Base-by-base conservation (phyloP, 1,140 invertebrate species). In the Drosophila baimaii region DNA sequence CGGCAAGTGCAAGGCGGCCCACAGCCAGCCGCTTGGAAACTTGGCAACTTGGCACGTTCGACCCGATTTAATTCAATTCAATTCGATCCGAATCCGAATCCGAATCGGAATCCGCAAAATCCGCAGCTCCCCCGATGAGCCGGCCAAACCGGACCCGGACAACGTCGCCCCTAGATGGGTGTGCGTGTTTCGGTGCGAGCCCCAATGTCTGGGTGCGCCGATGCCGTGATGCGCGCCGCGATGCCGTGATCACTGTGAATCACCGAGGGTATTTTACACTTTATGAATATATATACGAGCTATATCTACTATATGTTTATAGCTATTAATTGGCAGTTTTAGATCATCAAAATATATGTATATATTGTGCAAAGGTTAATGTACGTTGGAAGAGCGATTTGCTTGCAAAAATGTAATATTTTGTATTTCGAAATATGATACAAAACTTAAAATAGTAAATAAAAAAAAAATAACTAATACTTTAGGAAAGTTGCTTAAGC, bases 11-110 rank as follows among this genome's bases (percentile, higher is more conserved):
- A 23, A n/a, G 35, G 33, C 65, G 29, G 29, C 46, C 46, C 65
- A 69, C 65, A 69, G 61, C 9, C 61, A 25, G 33, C 21, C 61
- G 63, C 15, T 68, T 43, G 61, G 46, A 31, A 33, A 33, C 59
- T 65, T 31, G 58, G 58, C 79, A 59, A 69, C 75, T 79, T 82
- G 83, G 75, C 79, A 82, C 79, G 79, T 80, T 69, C 76, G 70
- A 74, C 70, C 61, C 41, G 15, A 70, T 62, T 19, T 25, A 54
- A 37, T 62, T 25, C 13, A 15, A 29, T 35, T 57, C 57, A 51
- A 55, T 35, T 17, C 55, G 61, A 39, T 44, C 21, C 43, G 21
- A 41, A 9, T 19, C 17, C 8, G 39, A 47, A 25, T 58, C 52
- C 54, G 29, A 54, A 23, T 61, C 55, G 25, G n/a, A 64, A 41